Conservation (phyloP, 2,888 invertebrate genomes). For the Nebria brevicollis region DNA sequence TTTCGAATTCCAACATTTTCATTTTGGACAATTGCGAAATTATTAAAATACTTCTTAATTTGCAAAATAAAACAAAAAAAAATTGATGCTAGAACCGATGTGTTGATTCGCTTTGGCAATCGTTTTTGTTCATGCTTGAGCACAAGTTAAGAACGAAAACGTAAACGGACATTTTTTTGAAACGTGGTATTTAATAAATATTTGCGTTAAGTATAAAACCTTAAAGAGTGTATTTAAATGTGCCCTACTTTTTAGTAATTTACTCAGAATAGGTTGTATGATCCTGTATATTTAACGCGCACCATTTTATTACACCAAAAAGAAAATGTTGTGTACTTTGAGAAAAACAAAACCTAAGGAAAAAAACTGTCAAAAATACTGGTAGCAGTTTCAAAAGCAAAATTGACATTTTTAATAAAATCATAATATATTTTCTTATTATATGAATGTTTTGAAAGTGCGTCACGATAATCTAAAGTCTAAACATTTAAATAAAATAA, state of each 20-base stretch:
- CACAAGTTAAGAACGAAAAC: not conserved
- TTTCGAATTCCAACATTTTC: not conserved
- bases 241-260: conserved; percentile 47
- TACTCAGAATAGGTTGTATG: conserved; percentile 46
- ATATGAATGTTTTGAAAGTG: conserved; percentile 71
- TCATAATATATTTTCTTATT: conserved; percentile 71
- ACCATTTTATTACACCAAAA: conserved; percentile 59
- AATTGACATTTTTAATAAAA: conserved; percentile 42
- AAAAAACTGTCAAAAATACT: conserved; percentile 28
- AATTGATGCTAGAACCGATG: not conserved
- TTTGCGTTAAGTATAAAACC: conserved; percentile 40
- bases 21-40: not conserved
- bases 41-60: not conserved
- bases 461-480: conserved; percentile 68
- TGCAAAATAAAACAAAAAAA: not conserved
- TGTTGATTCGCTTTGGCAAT: not conserved
- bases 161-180: conserved; percentile 3
- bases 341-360: conserved; percentile 31
- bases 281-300: conserved; percentile 54
- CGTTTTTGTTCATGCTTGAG: not conserved
- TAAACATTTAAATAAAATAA: conserved; percentile 52
- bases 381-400: conserved; percentile 46
- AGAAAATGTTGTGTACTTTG: conserved; percentile 42
- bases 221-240: conserved; percentile 46
- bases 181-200: conserved; percentile 15